phyloP scores from a whole-genome alignment of 2,888 invertebrate species.

The Papilio elwesi region DNA sequence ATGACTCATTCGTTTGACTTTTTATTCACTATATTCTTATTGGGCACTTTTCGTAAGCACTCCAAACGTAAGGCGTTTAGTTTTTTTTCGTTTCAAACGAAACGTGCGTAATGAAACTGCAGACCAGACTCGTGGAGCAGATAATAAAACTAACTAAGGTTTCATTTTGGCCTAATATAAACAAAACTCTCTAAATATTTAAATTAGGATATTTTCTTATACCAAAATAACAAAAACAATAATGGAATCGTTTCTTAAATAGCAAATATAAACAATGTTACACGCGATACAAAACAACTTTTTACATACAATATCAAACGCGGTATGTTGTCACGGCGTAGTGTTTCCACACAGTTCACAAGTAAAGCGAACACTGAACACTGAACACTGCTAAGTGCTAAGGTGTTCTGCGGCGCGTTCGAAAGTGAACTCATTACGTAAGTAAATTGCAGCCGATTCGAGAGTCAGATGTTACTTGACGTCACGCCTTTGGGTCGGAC shows the following conservation, averaged over 20 bases:
- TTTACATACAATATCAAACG: neutral
- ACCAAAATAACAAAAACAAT: too few species aligned
- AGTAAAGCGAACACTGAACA: neutral
- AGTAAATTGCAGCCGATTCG: constrained; percentile 21
- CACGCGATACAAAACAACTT: neutral
- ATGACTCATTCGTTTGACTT: neutral
- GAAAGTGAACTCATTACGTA: constrained; percentile 32
- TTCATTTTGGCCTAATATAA: too few species aligned
- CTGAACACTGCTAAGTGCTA: constrained; percentile 2
- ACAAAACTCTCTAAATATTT: too few species aligned
- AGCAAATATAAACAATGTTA: too few species aligned
- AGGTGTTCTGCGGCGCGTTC: neutral
- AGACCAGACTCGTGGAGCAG: too few species aligned
- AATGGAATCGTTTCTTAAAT: too few species aligned
- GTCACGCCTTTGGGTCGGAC: neutral
- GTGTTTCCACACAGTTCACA: neutral
- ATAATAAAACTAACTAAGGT: too few species aligned
- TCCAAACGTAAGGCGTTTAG: neutral
- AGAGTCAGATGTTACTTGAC: constrained; percentile 18
- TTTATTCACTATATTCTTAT: neutral
- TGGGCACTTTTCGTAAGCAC: neutral
- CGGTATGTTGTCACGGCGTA: neutral
- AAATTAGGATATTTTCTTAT: too few species aligned
- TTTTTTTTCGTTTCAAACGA: too few species aligned
- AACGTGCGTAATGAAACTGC: too few species aligned